Base-by-base conservation (phyloP, 2,888 invertebrate genomes). In the Xestia xanthographa region DNA sequence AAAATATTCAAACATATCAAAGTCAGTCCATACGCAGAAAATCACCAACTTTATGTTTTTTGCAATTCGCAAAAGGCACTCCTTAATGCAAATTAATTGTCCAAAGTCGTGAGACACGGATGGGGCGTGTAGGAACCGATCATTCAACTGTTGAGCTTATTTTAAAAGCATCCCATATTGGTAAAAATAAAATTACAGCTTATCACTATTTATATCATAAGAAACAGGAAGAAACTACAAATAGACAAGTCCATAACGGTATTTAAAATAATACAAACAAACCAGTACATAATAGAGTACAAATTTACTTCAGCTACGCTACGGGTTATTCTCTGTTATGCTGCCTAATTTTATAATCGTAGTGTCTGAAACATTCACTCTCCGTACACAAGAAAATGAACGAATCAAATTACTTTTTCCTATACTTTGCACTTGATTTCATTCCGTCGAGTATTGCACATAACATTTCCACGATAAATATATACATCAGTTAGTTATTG, bases 21-120 rank as follows among this genome's bases (percentile, higher is more conserved):
- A 93, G 92, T 94, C 94, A 94, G 94, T 95, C 93, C 93, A 87
- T 89, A 88, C 91, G 92, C 92, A 89, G 91, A 88, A 90, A 91
- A 92, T 91, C 92, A 93, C 92, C 89, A 91, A 90, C 87, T 89
- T 89, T 86, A 80, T 82, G 41, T 84, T 85, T 84, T 34, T 88
- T 91, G 91, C 90, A 89, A 90, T 91, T 91, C 90, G 91, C 93
- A 91, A 93, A 95, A 95, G 95, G 95, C 95, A 95, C 95, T 95
- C 93, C 93, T 91, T 88, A 84, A 92, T 91, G 92, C 92, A 92
- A 94, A 92, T 82, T n/a, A 92, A 90, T 79, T 71, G 83, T 77
- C 66, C 73, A 82, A 87, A 83, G 77, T 82, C 75, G 83, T 74
- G 75, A 78, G 66, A 78, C 82, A 84, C 83, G 81, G 84, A 67